Conservation (phyloP, 2,797 vertebrate species). For the Phoxinus dragarum region DNA sequence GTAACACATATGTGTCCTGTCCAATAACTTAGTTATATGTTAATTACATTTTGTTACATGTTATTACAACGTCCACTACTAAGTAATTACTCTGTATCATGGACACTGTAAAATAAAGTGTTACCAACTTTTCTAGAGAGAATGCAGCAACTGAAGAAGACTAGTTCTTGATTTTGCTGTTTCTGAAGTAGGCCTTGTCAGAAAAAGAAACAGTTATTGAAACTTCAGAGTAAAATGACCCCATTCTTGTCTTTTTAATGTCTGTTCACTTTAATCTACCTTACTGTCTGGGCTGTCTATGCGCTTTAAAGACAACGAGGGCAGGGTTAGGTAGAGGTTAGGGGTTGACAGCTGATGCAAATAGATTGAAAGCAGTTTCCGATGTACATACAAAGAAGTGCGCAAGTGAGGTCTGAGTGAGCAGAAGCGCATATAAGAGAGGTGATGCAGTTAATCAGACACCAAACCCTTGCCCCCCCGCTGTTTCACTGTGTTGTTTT, state of each 20-base stretch:
- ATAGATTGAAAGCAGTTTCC: constrained; percentile 20
- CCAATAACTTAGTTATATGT: no score
- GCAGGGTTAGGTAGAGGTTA: constrained; percentile 18
- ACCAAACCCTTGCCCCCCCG: constrained; percentile 8
- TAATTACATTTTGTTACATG: no score
- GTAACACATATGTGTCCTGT: no score
- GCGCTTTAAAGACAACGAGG: background rate
- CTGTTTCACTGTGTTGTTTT: constrained; percentile 38
- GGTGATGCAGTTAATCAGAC: constrained; percentile 30
- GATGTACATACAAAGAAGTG: constrained; percentile 11
- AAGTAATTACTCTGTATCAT: no score
- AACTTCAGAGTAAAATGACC: constrained; percentile 4
- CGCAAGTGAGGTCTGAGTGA: background rate
- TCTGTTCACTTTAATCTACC: constrained; percentile 13
- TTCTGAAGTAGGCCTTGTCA: constrained; percentile 14
- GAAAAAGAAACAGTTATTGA: background rate
- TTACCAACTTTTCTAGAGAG: background rate
- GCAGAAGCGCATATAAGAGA: background rate
- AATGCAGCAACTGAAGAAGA: background rate
- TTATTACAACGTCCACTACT: no score
- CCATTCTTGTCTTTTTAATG: constrained; percentile 11
- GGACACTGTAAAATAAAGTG: no score
- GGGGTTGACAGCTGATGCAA: constrained; percentile 30
- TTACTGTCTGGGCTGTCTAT: constrained; percentile 14
- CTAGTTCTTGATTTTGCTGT: background rate